Conservation (phyloP, 2,113 vertebrate genomes). For the Phainopepla nitens region DNA sequence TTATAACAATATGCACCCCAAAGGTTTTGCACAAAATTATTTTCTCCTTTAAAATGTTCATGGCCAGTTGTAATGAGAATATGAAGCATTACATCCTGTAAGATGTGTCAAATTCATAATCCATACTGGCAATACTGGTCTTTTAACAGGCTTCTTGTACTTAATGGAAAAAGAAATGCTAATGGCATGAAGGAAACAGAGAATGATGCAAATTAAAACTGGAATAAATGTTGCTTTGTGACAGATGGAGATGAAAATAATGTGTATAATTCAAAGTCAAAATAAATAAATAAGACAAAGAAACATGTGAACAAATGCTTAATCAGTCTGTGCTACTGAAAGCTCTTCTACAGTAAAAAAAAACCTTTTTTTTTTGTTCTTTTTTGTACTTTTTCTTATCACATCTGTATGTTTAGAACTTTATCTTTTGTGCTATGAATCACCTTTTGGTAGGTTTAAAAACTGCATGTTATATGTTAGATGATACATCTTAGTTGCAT, state of each 20-base stretch:
- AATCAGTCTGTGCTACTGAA: not conserved
- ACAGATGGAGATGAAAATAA: not conserved
- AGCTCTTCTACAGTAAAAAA: not conserved
- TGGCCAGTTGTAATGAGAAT: not conserved
- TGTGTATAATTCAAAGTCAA: not conserved
- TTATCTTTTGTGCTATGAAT: not conserved
- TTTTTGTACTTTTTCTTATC: not conserved
- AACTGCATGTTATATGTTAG: not conserved
- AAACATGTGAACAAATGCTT: not conserved
- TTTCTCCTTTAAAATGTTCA: not conserved
- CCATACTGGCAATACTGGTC: not conserved
- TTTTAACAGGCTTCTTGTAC: rapidly evolving
- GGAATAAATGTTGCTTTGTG: not conserved
- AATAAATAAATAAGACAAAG: not conserved
- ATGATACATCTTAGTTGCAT: not conserved
- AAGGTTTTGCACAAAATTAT: not conserved
- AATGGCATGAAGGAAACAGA: not conserved
- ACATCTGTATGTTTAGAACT: not conserved
- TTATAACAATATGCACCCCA: not conserved
- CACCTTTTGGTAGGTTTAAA: not conserved
- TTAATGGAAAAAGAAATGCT: not conserved
- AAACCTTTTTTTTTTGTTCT: not conserved
- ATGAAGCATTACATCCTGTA: not conserved
- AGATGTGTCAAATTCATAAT: not conserved
- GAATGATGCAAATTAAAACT: not conserved